A percentile compares a stretch with the other conserved stretches of the same genome.
phyloP scores from a whole-genome alignment of 2,113 vertebrate species.

The Addax nasomaculatus region DNA sequence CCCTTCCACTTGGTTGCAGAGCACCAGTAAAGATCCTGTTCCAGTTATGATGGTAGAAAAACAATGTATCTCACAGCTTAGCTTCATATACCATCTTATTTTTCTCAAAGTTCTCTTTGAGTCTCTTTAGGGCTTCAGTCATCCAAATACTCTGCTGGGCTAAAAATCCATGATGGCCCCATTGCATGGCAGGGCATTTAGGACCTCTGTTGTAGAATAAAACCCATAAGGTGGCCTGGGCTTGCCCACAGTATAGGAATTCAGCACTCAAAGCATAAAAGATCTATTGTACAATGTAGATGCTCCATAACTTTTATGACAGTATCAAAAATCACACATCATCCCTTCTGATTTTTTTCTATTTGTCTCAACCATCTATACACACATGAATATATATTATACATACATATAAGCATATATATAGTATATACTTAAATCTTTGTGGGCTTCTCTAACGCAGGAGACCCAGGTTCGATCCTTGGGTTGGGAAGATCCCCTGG shows the following conservation, averaged over 20 bases:
- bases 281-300: background rate
- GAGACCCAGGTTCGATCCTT: background rate
- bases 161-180: too few species aligned
- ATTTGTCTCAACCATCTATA: background rate
- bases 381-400: background rate
- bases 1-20: background rate
- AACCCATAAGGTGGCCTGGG: accelerated
- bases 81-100: background rate
- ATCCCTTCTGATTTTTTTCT: background rate
- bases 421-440: background rate
- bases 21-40: background rate
- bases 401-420: background rate
- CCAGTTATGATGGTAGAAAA: background rate
- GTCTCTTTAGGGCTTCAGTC: background rate
- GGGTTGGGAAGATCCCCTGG: background rate
- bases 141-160: background rate
- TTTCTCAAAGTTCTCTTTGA: background rate
- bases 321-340: background rate
- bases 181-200: accelerated
- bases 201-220: background rate
- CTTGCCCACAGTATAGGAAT: background rate
- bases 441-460: background rate
- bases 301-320: background rate
- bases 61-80: background rate
- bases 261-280: background rate